Evolutionary conservation across 2,113 vertebrate species (phyloP).

Genomic region (Andinoacara biseriatus): DNA sequence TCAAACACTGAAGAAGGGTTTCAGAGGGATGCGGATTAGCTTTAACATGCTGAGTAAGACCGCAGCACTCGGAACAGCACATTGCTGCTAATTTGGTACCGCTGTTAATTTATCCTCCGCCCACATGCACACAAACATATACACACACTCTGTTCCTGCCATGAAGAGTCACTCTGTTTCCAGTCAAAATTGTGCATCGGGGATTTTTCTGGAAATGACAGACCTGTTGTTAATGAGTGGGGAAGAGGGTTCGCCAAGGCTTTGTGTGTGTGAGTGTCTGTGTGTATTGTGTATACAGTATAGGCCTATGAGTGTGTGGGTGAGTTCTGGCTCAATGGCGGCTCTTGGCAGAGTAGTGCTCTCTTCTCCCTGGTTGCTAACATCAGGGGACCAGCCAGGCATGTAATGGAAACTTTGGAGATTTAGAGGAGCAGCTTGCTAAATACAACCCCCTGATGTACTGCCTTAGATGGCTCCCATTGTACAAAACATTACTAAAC

Average conservation of each 20-base stretch:
- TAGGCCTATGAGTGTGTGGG: constrained; percentile 41
- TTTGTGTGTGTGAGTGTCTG: constrained; percentile 37
- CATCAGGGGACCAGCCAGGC: constrained; percentile 69
- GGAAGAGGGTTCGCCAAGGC: constrained; percentile 46
- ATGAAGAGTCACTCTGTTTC: constrained; percentile 44
- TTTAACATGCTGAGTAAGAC: constrained; percentile 70
- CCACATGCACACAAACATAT: constrained; percentile 46
- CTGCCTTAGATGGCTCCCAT: constrained; percentile 54
- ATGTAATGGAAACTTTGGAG: constrained; percentile 76
- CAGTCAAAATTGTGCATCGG: constrained; percentile 46
- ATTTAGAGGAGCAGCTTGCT: constrained; percentile 67
- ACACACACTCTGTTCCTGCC: constrained; percentile 39
- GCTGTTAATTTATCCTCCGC: constrained; percentile 66
- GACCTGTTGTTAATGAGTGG: constrained; percentile 59
- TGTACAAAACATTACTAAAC: constrained; percentile 32
- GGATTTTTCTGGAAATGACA: constrained; percentile 69
- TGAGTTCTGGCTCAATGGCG: constrained; percentile 57
- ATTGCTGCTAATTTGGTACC: constrained; percentile 64
- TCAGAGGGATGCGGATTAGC: constrained; percentile 57
- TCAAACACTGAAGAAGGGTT: constrained; percentile 52
- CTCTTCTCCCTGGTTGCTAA: constrained; percentile 57
- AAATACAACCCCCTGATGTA: constrained; percentile 60
- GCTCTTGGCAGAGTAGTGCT: constrained; percentile 60
- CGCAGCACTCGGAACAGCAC: constrained; percentile 45
- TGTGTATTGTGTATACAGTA: constrained; percentile 39